Conservation (phyloP, 1,140 invertebrate genomes). For the Drosophila sproati region DNA sequence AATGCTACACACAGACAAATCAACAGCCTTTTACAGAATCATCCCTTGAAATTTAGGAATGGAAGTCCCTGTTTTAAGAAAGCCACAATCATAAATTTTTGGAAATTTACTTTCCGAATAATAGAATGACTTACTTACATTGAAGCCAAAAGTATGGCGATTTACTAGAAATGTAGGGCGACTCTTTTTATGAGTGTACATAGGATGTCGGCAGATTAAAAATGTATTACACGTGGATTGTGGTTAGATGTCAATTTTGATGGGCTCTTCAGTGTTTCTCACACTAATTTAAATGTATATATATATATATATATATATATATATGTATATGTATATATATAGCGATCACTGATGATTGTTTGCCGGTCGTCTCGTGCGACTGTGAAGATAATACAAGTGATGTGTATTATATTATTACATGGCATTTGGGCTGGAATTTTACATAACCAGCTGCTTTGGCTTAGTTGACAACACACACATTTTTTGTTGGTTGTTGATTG, state of each 20-base stretch:
- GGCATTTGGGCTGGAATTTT: constrained; percentile 27
- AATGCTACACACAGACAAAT: too few species aligned
- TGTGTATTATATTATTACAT: constrained; percentile 37
- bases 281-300: not conserved
- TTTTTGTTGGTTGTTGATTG: not conserved
- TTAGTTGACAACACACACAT: constrained; percentile 32
- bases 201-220: not conserved
- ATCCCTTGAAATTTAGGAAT: too few species aligned
- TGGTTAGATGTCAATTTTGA: not conserved
- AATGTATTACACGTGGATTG: not conserved
- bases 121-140: too few species aligned
- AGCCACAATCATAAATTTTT: too few species aligned
- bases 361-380: constrained; percentile 16
- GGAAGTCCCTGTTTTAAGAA: too few species aligned
- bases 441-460: constrained; percentile 33
- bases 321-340: not conserved
- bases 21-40: too few species aligned
- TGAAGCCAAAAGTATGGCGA: too few species aligned
- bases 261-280: not conserved
- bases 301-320: not conserved
- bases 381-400: constrained; percentile 32
- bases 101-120: too few species aligned
- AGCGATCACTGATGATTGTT: constrained; percentile 23
- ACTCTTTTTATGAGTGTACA: not conserved
- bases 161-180: not conserved